A percentile compares a stretch with the other conserved stretches of the same genome.
These are phyloP conservation scores for Lytechinus pictus DNA, from an alignment of 35 echinoderm and acorn worm genomes.

Conservation along the genomic window DNA sequence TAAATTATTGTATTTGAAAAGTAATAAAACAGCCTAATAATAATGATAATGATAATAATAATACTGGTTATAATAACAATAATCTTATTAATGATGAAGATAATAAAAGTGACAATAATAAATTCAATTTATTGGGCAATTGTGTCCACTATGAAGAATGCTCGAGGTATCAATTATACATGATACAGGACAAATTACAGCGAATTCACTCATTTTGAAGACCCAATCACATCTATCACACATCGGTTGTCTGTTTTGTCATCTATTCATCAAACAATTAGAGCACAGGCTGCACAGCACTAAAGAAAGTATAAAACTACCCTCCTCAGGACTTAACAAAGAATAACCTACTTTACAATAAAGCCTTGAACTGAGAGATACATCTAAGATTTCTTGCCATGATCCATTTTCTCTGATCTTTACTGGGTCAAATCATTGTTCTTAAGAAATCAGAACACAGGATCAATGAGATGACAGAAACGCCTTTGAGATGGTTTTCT, in stretches of 20 bases:
- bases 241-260: background rate
- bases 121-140: no score
- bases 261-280: background rate
- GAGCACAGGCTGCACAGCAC: background rate
- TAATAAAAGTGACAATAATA: no score
- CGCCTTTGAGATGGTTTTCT: background rate
- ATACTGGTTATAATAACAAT: no score
- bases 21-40: no score
- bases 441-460: slow-evolving; percentile 19
- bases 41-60: no score
- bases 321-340: background rate
- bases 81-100: no score
- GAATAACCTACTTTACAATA: background rate
- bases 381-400: background rate
- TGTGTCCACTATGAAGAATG: no score
- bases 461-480: background rate
- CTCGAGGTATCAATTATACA: no score
- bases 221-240: background rate
- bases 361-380: background rate
- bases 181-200: no score
- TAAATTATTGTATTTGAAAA: no score
- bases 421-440: background rate
- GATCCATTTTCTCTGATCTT: background rate
- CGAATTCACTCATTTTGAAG: background rate
- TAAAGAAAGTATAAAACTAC: background rate